Percentiles rank a stretch among this genome's conserved stretches.
These are phyloP conservation scores for Pachliopta kotzebuea DNA, from an alignment of 2,888 invertebrate species.

Conservation along the genomic window DNA sequence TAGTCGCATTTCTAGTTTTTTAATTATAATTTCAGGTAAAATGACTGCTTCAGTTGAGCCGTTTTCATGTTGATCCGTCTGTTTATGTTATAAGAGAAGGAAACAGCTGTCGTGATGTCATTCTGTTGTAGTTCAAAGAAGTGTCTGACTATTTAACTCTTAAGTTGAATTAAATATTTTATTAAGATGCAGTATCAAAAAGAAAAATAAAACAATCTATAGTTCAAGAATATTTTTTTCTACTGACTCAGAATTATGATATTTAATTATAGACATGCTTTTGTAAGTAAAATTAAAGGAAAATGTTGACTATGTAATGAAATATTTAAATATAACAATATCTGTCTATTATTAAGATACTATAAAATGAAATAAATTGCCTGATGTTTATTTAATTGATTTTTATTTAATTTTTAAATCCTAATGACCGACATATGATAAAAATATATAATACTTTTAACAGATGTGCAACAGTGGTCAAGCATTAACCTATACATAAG, in stretches of 20 bases:
- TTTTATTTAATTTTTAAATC: background rate
- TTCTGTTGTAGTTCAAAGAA: background rate
- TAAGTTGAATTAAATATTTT: background rate
- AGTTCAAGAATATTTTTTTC: background rate
- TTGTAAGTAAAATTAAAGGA: background rate
- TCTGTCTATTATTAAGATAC: background rate
- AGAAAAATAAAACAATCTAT: too few relatives aligned
- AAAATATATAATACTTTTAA: too few relatives aligned
- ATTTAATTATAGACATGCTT: background rate
- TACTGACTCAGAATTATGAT: background rate
- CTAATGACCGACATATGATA: too few relatives aligned
- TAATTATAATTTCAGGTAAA: too few relatives aligned
- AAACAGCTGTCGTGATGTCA: conserved; percentile 6
- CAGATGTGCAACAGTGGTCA: too few relatives aligned
- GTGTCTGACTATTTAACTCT: background rate
- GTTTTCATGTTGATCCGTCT: conserved; percentile 3
- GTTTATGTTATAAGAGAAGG: background rate
- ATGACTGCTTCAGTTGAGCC: background rate
- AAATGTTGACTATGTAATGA: background rate
- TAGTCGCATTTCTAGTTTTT: too few relatives aligned
- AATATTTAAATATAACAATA: background rate
- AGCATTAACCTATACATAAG: too few relatives aligned
- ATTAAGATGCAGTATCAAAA: background rate
- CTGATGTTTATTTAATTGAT: background rate
- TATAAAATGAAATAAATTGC: background rate